Evolutionary conservation across 2,888 invertebrate species (phyloP), one percentile per base, ranked within the genome.

Genomic region (Watsonalla cultraria): DNA sequence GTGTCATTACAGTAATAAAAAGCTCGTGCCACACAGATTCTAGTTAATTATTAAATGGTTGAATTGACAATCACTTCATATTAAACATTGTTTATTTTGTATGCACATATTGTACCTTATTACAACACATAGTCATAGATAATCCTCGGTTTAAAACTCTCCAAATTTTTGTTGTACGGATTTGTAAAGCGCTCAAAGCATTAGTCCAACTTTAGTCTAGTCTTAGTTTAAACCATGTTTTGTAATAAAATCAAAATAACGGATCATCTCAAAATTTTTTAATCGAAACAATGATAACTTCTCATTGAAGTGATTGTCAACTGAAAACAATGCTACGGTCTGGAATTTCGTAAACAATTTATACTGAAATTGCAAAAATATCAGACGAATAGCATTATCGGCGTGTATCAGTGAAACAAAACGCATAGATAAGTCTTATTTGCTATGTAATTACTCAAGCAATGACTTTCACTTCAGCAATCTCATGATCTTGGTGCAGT

Each of bases 401-500:
- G 62, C 54, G 60, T 63, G 60, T 63, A 61, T 70, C 61, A 72
- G 68, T 60, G 65, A 70, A 70, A 68, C 54, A 54, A 52, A 50
- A 51, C 57, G 61, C 46, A 64, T 63, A 72, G 68, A 66, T 66
- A 46, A 62, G 58, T 60, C 61, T 60, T 57, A 63, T 72, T 69
- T 66, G 59, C 64, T 68, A 72, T 65, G 68, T 60, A 66, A 67
- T 64, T 58, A 62, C 37, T 35, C 33, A 45, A 52, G 37, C 51
- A 51, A 53, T 56, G 56, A 68, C 70, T 74, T 74, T 75, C 69
- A 66, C 72, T 70, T 57, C 51, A 57, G 15, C 33, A 51, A 52
- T 59, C 59, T 59, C 61, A 65, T 65, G 61, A 68, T 65, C 59
- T 68, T 64, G 60, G 61, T 59, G 60, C 51, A 53, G 54, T 57